A percentile compares a stretch with the other conserved stretches of the same genome.
Evolutionary conservation across 2,113 vertebrate genomes (phyloP).

Genomic region (Parus major): DNA sequence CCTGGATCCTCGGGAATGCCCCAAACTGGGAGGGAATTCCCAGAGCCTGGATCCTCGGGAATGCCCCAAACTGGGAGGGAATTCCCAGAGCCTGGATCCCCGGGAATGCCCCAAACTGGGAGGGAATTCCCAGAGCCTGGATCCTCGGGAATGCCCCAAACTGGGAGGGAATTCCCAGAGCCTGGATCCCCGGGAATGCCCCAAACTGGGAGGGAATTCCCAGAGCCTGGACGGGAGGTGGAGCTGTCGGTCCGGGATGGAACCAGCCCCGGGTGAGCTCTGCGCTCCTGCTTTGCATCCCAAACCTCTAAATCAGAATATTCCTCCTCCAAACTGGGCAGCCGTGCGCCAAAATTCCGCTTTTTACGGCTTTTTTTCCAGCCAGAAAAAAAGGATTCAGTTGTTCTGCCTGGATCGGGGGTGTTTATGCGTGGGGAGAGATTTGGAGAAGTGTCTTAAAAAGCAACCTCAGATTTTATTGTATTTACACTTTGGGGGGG

Average conservation of each 20-base stretch:
- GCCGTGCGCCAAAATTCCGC: background rate
- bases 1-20: background rate
- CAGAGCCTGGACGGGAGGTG: conserved; percentile 7
- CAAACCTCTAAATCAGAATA: accelerated
- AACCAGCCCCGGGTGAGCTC: accelerated
- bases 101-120: too few relatives aligned
- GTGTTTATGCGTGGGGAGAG: background rate
- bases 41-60: too few relatives aligned
- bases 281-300: background rate
- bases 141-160: background rate
- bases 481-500: background rate
- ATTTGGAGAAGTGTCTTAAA: accelerated
- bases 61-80: too few relatives aligned
- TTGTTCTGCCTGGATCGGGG: accelerated
- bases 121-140: background rate
- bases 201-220: too few relatives aligned
- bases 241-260: background rate
- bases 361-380: background rate
- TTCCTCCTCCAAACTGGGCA: background rate
- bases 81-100: background rate
- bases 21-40: too few relatives aligned
- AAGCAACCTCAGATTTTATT: accelerated
- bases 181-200: background rate
- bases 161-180: background rate
- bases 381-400: accelerated